These are phyloP conservation scores for Drepanosiphum platanoidis DNA, from an alignment of 2,888 invertebrate genomes.

Conservation along the genomic window DNA sequence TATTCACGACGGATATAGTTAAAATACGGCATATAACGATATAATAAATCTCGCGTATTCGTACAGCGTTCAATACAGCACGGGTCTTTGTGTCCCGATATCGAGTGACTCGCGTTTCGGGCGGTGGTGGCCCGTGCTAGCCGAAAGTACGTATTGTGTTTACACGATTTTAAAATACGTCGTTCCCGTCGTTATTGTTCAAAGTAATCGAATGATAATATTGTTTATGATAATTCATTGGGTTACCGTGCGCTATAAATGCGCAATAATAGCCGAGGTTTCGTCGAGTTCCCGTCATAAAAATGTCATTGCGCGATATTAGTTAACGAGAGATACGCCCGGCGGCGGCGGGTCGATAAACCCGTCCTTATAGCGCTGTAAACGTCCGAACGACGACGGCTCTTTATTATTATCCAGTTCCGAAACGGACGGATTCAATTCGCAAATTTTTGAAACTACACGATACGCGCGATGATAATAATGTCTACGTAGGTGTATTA, in stretches of 20 bases:
- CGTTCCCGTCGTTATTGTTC: neutral
- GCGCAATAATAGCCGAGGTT: neutral
- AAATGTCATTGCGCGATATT: neutral
- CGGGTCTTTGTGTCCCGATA: neutral
- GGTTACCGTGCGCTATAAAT: neutral
- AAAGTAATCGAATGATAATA: neutral
- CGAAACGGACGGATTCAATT: no score
- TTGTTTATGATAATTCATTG: neutral
- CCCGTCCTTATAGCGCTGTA: neutral
- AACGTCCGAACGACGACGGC: no score
- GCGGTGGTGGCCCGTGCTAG: neutral
- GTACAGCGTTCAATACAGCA: neutral
- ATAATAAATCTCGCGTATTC: neutral
- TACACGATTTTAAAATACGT: neutral
- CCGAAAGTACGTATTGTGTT: neutral
- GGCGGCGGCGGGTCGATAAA: neutral
- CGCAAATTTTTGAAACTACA: no score
- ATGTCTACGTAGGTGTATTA: no score
- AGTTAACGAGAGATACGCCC: no score
- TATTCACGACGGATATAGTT: conserved; percentile 44
- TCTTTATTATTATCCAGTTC: no score
- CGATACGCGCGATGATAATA: no score
- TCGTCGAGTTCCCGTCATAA: neutral
- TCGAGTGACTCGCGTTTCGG: neutral
- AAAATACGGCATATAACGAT: conserved; percentile 16